Evolutionary conservation across 2,113 vertebrate species (phyloP), one percentile per base, ranked within the genome.

Genomic region (Lichenostomus cassidix): DNA sequence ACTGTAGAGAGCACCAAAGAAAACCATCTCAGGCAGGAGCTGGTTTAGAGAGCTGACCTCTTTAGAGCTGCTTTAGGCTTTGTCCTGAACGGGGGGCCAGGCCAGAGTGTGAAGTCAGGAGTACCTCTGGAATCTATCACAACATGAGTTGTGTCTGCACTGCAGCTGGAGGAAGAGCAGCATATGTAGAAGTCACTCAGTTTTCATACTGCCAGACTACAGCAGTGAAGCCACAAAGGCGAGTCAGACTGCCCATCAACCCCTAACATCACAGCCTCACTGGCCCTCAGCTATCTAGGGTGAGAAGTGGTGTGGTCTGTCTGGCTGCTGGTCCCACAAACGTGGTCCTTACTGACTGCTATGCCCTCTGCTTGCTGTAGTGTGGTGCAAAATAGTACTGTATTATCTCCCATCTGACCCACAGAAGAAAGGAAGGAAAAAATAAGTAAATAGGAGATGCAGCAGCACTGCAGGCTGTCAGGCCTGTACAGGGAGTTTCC

Each of bases 301-400:
- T 53, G 60, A 53, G n/a, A 44, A 2, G 6, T 21, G 68, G 13
- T 46, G 49, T n/a, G n/a, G 29, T 18, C 42, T 82, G 37, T 2
- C 44, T 88, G 56, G 28, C 39, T 68, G 39, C 58, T 76, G 68
- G 28, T 53, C 73, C 29, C 58, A 29, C 17, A 5, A 31, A 22
- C 16, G 5, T 0, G 0, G 15, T 46, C 42, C 52, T 71, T 31
- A 8, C 41, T 53, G 70, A 20, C 71, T 71, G 35, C 5, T 31
- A 5, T 14, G 62, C 25, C 53, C 49, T 64, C 63, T 56, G 15
- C 46, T 92, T 41, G 19, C 55, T 24, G 5, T 16, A 5, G 49
- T 35, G 37, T 77, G 67, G 19, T 77, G 49, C 31, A 69, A 49
- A n/a, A 23, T 6, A 62, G 6, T 33, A 10, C 27, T 69, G 2